A percentile compares a stretch with the other conserved stretches of the same genome.
Evolutionary conservation across 2,113 vertebrate genomes (phyloP).

Genomic region (Spheniscus mendiculus): DNA sequence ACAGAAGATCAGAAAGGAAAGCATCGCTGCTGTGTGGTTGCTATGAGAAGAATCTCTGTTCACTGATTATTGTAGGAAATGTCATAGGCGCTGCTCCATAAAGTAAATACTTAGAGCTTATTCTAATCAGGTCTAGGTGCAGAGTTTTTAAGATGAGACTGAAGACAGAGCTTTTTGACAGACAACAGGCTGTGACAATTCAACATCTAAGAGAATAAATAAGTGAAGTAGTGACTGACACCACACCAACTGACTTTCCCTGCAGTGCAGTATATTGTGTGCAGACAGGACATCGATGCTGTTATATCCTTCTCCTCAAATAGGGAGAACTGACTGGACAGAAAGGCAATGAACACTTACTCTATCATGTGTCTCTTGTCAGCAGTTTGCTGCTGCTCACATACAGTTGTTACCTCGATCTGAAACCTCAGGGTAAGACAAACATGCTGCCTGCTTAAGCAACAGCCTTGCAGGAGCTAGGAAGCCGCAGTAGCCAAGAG

Average conservation of each 20-base stretch:
- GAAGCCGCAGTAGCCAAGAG: background rate
- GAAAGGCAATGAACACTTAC: background rate
- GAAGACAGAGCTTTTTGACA: background rate
- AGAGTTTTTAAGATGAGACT: background rate
- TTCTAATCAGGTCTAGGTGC: background rate
- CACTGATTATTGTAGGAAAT: background rate
- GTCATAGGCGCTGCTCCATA: background rate
- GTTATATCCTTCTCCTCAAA: background rate
- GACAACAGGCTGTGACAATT: background rate
- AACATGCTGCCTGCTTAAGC: background rate
- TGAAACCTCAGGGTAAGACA: background rate
- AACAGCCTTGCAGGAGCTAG: background rate
- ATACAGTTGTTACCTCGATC: background rate
- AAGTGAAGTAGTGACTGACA: background rate
- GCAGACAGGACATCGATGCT: background rate
- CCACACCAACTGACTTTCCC: rapidly evolving
- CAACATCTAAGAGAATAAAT: background rate
- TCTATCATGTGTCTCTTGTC: rapidly evolving
- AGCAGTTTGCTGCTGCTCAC: background rate
- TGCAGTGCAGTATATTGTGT: background rate
- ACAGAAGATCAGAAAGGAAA: background rate
- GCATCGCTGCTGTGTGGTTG: background rate
- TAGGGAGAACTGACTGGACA: background rate
- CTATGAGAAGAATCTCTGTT: background rate
- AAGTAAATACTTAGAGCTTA: background rate